Evolutionary conservation across 2,888 invertebrate species (phyloP), one percentile per base, ranked within the genome.

Genomic region (Calameuta pallipes): DNA sequence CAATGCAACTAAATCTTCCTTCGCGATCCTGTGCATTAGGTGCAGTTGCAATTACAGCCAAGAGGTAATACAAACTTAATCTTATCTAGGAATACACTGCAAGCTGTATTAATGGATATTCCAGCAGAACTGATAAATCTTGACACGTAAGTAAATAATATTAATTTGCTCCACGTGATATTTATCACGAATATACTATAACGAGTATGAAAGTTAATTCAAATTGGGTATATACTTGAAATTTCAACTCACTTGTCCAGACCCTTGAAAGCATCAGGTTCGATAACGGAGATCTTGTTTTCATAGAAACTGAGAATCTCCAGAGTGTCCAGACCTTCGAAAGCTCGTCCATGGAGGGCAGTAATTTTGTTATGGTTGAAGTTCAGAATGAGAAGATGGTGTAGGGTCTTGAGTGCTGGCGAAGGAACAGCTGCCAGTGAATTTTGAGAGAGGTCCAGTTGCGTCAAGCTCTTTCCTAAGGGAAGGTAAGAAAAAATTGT

Each of bases 241-340:
- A 2, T 6, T 23, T 23, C 56, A 75, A 93, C 95, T 94, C 92
- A 97, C 96, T 97, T 97, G 87, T 97, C 97, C 11, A 97, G 93
- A 78, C 97, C 97, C 83, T 95, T 94, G 91, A 98, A 98, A 68
- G 97, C 97, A 81, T 96, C 96, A 13, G 94, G 93, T 89, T 97
- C 97, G 83, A 98, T 95, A 76, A 93, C 93, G 84, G 94, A 94
- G 88, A 97, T 95, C 92, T 95, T 95, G 90, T 97, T 97, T 91
- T 97, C 97, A 91, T 97, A 98, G 68, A 98, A 92, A 15, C 96
- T 97, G 69, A 98, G 93, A 83, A 97, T 96, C 91, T 97, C 97
- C 84, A 98, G 92, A 4, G 97, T 97, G 88, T 96, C 96, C 85
- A 98, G 93, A 0, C 98, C 98, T 89, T 96, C 95, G 89, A 98